A percentile compares a stretch with the other conserved stretches of the same genome.
Conservation (phyloP, 2,113 vertebrate species). For the Zingel zingel region DNA sequence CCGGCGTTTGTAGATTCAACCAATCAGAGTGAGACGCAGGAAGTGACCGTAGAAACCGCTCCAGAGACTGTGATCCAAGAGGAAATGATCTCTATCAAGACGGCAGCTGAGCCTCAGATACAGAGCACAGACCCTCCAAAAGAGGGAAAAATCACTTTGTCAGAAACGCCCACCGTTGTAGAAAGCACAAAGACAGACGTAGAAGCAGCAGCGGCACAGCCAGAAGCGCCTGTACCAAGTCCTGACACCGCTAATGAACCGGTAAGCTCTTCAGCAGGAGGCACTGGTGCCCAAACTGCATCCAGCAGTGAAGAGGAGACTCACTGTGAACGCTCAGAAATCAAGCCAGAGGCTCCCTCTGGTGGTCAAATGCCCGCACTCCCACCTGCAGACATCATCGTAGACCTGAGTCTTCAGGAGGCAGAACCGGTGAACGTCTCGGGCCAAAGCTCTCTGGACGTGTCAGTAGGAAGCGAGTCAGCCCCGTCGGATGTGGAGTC, state of each 20-base stretch:
- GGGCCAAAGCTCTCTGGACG: conserved; percentile 24
- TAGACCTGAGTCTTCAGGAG: neutral
- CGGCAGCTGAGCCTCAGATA: neutral
- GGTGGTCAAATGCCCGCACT: conserved; percentile 29
- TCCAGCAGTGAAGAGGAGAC: neutral
- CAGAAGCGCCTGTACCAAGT: neutral
- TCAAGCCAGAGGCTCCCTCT: conserved; percentile 43
- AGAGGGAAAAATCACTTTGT: neutral
- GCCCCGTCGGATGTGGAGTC: conserved; percentile 41
- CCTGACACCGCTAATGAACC: neutral
- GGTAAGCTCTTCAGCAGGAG: neutral
- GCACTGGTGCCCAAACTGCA: neutral
- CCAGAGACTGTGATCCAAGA: conserved; percentile 16
- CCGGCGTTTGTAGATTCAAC: neutral
- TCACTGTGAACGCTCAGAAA: neutral
- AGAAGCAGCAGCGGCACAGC: conserved; percentile 1
- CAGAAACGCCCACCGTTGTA: neutral
- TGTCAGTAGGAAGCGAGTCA: conserved; percentile 31
- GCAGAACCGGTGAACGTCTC: neutral
- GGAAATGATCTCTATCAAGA: neutral
- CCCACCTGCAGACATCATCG: neutral
- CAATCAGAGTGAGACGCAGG: neutral
- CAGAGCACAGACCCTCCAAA: neutral
- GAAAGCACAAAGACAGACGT: conserved; percentile 4
- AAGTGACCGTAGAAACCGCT: neutral